phyloP scores from a whole-genome alignment of 1,140 invertebrate genomes.

The Diachasma alloeum region DNA sequence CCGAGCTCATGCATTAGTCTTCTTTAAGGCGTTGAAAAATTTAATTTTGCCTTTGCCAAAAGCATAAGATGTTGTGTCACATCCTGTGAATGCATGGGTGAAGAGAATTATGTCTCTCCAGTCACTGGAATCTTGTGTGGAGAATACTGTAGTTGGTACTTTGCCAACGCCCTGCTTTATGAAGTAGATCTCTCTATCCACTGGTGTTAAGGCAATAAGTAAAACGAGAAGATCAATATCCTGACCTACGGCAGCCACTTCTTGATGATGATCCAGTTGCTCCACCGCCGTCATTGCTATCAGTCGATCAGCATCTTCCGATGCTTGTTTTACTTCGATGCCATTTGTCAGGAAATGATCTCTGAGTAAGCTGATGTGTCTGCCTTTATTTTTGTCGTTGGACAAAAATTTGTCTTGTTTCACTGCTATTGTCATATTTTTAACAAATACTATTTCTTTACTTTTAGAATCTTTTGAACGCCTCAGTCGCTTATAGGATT shows the following conservation, averaged over 20 bases:
- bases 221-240: neutral
- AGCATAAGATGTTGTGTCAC: neutral
- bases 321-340: neutral
- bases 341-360: neutral
- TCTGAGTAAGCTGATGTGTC: too few relatives aligned
- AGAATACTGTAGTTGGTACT: neutral
- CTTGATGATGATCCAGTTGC: too few relatives aligned
- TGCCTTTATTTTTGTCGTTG: too few relatives aligned
- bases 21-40: neutral
- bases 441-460: too few relatives aligned
- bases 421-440: too few relatives aligned
- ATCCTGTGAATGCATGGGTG: conserved; percentile 9
- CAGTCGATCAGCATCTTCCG: too few relatives aligned
- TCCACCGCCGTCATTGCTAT: too few relatives aligned
- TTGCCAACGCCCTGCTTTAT: neutral
- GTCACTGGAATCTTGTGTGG: neutral
- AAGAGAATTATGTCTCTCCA: neutral
- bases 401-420: too few relatives aligned
- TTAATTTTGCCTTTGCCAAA: neutral
- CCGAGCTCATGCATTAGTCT: neutral
- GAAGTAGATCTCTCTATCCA: neutral
- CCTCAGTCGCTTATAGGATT: too few relatives aligned
- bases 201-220: neutral
- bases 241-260: neutral
- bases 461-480: too few relatives aligned